Evolutionary conservation across 1,140 invertebrate species (phyloP), one percentile per base, ranked within the genome.

Genomic region (Papilio aristodemus): DNA sequence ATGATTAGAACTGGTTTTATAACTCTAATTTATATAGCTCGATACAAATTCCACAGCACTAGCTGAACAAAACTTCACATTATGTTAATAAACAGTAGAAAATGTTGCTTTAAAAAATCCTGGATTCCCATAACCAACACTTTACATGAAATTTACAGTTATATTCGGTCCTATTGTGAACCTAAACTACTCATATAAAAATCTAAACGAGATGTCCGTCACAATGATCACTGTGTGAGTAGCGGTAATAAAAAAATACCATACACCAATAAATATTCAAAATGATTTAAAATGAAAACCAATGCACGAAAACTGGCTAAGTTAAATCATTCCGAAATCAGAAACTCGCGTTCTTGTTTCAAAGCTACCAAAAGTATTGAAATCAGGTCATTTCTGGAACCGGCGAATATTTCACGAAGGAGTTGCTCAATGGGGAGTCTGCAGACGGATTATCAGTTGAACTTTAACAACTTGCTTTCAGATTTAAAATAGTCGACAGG

Each of bases 341-440:
- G 19, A 54, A 54, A 25, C 46, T 25, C 11, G 19, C 4, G 4
- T 54, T 54, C 19, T 54, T 54, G 46, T 22, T 54, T 54, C 46
- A 54, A 54, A 54, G 46, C 19, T 54, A 14, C 14, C 19, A 5
- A 54, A 54, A 25, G 17, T 54, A 54, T 54, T 54, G 46, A 54
- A 22, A 54, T 54, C 11, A 19, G 14, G 22, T 9, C 46, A 11
- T 0, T 11, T 54, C 19, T 22, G 10, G 19, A 11, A 22, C 19
- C 22, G 10, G 46, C 9, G 9, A 54, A 25, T 54, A 54, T 25
- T 25, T 17, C 22, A 19, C 17, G 10, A 54, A 19, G 17, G 8
- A 54, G 19, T 54, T 54, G 11, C 46, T 54, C n/a, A 22, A 19
- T 22, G 4, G 14, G 41, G 2, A 32, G 22, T 54, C 46, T 22